Base-by-base conservation (phyloP, 1,140 invertebrate species). In the Wiebesia pumilae region DNA sequence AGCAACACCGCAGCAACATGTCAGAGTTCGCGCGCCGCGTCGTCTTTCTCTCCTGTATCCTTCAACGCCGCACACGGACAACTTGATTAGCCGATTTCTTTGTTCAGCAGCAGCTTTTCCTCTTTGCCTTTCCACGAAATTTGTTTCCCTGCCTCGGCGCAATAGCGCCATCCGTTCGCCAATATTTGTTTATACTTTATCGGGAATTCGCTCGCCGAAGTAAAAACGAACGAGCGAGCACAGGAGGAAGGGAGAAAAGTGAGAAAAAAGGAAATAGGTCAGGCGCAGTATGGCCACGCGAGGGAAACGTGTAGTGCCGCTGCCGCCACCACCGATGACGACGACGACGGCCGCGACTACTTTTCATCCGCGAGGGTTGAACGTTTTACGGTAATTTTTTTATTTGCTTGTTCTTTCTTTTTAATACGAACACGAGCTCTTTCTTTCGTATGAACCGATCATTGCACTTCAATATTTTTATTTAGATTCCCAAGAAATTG, bases 191-290 rank as follows among this genome's bases (percentile, higher is more conserved):
- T 54, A 19, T 24, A 30, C 38, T 43, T 75, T 43, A 16, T 71
- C 14, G 35, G 16, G 27, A 43, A 43, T 75, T 43, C 0, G n/a
- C 19, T 75, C 43, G 7, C 2, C 77, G 14, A 62, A 35, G 79
- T 40, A 40, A 40, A 35, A 40, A 51, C n/a, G 40, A 82, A 21
- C 16, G 43, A n/a, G 67, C 33, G 12, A 27, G 35, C 33, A 7
- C 3, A 54, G 14, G 43, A 47, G 62, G 38, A n/a, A 81, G 65
- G 33, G 30, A 83, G 65, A 30, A 67, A 81, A 38, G 78, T 33
- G 67, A 83, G 40, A 79, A 38, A 82, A 40, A 16, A 69, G 67
- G 73, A 87, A 87, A 87, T 87, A 87, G 85, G 85, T 87, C 85
- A 87, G 85, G 51, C 71, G 71, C 69, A 54, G 19, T 77, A 86